A percentile compares a stretch with the other conserved stretches of the same genome.
phyloP scores from a whole-genome alignment of 2,113 vertebrate genomes.

The Dicaeum eximium region DNA sequence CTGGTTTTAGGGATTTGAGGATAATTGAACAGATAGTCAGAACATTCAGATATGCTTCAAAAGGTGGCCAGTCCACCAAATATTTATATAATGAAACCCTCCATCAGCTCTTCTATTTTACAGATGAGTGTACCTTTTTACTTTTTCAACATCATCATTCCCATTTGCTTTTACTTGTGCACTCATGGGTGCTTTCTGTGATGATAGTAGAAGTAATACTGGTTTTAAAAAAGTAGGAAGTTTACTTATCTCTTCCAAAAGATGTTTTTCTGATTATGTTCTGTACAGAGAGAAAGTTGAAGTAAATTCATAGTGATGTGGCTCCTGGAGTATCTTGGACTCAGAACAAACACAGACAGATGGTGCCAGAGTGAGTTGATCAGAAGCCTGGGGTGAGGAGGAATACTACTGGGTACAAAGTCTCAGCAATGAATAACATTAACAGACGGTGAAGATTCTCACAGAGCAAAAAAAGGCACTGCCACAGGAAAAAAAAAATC shows the following conservation, averaged over 20 bases:
- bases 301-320: conserved; percentile 34
- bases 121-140: not conserved
- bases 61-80: not conserved
- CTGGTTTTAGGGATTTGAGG: not conserved
- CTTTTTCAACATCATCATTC: not conserved
- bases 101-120: not conserved
- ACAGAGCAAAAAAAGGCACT: not conserved
- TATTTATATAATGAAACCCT: not conserved
- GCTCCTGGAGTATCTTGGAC: conserved; percentile 46
- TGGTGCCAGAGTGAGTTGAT: conserved; percentile 40
- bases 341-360: conserved; percentile 50
- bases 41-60: not conserved
- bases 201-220: not conserved
- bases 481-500: not conserved
- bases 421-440: conserved; percentile 49
- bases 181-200: not conserved
- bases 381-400: conserved; percentile 47
- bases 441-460: conserved; percentile 26
- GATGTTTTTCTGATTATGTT: not conserved
- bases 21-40: not conserved
- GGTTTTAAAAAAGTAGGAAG: not conserved
- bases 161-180: not conserved
- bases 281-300: not conserved
- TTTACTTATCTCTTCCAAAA: not conserved
- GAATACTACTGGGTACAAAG: conserved; percentile 44